These are phyloP conservation scores for Eumeta japonica DNA, from an alignment of 1,140 invertebrate genomes.

Conservation along the genomic window DNA sequence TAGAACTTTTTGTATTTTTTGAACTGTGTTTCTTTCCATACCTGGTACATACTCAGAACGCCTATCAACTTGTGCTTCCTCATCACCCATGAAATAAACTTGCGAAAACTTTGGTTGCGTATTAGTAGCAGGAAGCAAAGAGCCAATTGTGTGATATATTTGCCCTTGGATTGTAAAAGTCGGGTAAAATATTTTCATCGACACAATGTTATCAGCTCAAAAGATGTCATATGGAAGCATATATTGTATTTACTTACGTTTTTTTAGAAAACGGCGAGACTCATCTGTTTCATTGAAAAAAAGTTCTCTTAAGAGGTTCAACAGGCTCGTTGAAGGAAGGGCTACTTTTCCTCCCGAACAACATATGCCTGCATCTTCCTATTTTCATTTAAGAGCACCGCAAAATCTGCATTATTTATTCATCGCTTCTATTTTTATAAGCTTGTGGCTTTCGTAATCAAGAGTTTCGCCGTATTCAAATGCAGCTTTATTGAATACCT, in stretches of 20 bases:
- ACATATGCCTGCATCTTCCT: conserved; percentile 19
- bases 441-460: conserved; percentile 18
- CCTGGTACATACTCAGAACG: conserved; percentile 12
- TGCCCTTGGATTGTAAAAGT: conserved; percentile 18
- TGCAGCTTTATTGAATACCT: conserved; percentile 16
- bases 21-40: conserved; percentile 14
- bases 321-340: conserved; percentile 16
- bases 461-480: conserved; percentile 14
- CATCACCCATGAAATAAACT: no score
- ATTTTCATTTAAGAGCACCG: conserved; percentile 25
- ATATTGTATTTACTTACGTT: no score
- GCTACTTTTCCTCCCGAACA: no score
- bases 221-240: no score
- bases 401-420: no score
- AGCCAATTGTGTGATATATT: conserved; percentile 16
- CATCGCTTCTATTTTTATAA: conserved; percentile 20
- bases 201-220: conserved; percentile 17
- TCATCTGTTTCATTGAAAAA: conserved; percentile 20
- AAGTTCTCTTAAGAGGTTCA: conserved; percentile 19
- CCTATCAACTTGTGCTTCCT: no score
- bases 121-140: conserved; percentile 13
- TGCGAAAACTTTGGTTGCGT: no score
- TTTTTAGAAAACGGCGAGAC: no score
- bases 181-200: conserved; percentile 13
- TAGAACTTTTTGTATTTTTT: conserved; percentile 18